Evolutionary conservation across 2,888 invertebrate species (phyloP), one percentile per base, ranked within the genome.

Genomic region (Drosophila macrospina): DNA sequence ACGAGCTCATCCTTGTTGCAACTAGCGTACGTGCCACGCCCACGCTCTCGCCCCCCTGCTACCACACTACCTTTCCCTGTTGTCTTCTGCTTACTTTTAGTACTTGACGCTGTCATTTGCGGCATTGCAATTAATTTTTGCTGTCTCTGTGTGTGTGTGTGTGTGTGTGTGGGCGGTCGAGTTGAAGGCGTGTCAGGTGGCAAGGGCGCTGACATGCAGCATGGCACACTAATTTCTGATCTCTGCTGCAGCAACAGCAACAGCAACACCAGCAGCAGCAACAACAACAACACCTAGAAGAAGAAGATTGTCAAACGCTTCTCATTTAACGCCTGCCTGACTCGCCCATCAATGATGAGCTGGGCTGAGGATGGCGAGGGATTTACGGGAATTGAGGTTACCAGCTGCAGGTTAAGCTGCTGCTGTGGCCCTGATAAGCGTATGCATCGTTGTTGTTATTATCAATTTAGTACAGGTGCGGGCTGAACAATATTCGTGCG

Each of bases 101-200:
- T 84, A 80, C 82, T 81, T 89, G 78, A 78, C 82, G 82, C 76
- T 84, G 88, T 88, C 88, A 85, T 85, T 85, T 85, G 86, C 81
- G 88, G 88, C 86, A 78, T 84, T 86, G 88, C 88, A 85, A 85
- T 85, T 88, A 85, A 84, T 85, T 85, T 88, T 86, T 83, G 86
- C 69, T 66, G 50, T 61, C 76, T 57, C 44, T 45, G 39, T 45
- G 37, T 30, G 7, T 10, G 50, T 16, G 30, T n/a, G 37, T 26
- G 44, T 37, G 61, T 66, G 55, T 16, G 37, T 26, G 34, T 5
- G 5, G 15, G 45, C 30, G 10, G 15, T 52, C 8, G 52, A 30
- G 20, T 54, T 41, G 30, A 41, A 26, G 76, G 50, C 44, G 66
- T 32, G 37, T 39, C 44, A 42, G 67, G 54, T 36, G 65, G 52